Conservation (phyloP, 1,140 invertebrate genomes). For the Lordiphosa clarofinis region DNA sequence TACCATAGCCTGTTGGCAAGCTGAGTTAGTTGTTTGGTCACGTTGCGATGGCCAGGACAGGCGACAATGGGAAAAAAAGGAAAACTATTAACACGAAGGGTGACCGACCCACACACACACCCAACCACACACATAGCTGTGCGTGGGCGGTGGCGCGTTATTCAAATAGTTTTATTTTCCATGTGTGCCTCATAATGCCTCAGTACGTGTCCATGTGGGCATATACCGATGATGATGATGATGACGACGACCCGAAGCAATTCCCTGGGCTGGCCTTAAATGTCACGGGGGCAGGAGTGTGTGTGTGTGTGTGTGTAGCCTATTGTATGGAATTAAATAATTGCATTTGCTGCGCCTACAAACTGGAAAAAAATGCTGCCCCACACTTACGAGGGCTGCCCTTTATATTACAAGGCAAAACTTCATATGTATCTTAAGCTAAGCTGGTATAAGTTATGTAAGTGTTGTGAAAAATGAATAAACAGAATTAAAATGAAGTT, state of each 20-base stretch:
- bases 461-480: too few species aligned
- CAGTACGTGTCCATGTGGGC: conserved; percentile 37
- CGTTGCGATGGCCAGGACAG: conserved; percentile 35
- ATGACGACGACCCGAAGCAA: conserved; percentile 47
- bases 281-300: conserved; percentile 22
- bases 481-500: too few species aligned
- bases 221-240: conserved; percentile 25
- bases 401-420: neutral
- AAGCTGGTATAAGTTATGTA: too few species aligned
- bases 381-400: conserved; percentile 4
- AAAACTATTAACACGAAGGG: conserved; percentile 69
- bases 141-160: conserved; percentile 56
- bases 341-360: conserved; percentile 69
- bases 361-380: conserved; percentile 14
- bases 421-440: too few species aligned
- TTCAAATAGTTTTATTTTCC: conserved; percentile 71
- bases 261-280: conserved; percentile 42
- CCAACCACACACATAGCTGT: conserved; percentile 7
- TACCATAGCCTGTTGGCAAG: conserved; percentile 15
- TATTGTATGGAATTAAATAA: conserved; percentile 66
- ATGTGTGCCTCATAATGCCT: conserved; percentile 35
- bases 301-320: conserved; percentile 18
- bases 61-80: conserved; percentile 44
- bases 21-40: conserved; percentile 9
- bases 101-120: conserved; percentile 1